Evolutionary conservation across 2,888 invertebrate species (phyloP).

Genomic region (Holacanthella duospinosa): DNA sequence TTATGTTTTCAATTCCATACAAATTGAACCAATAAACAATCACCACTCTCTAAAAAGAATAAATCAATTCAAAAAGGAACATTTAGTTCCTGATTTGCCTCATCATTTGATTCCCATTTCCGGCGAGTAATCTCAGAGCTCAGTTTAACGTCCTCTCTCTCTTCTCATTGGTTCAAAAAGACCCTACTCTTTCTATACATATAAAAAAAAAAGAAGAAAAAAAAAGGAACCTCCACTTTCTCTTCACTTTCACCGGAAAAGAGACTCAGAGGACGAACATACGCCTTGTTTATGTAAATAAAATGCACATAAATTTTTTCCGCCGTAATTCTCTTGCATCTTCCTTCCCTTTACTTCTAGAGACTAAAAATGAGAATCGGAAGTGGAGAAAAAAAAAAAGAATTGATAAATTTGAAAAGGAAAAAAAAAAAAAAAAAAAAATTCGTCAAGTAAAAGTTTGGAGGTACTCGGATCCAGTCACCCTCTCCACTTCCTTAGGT

Average conservation of each 20-base stretch:
- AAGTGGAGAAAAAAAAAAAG: conserved; percentile 35
- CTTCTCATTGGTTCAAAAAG: background rate
- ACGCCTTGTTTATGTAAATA: background rate
- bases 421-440: too few species aligned
- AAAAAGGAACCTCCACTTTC: background rate
- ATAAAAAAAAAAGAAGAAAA: background rate
- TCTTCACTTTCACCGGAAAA: background rate
- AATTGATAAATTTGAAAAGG: conserved; percentile 14
- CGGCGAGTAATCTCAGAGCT: too few species aligned
- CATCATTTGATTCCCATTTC: background rate
- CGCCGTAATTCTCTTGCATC: background rate
- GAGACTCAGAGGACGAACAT: background rate
- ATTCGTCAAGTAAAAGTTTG: too few species aligned
- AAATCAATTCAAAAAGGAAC: too few species aligned
- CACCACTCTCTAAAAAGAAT: too few species aligned
- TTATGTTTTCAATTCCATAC: too few species aligned
- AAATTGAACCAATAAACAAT: too few species aligned
- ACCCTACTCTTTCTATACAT: background rate
- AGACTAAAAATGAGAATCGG: conserved; percentile 33
- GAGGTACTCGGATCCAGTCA: too few species aligned
- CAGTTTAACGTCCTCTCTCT: too few species aligned
- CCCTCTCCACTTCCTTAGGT: background rate
- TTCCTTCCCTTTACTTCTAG: background rate
- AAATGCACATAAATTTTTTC: background rate
- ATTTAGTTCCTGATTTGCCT: too few species aligned